A percentile compares a stretch with the other conserved stretches of the same genome.
phyloP scores from a whole-genome alignment of 2,888 invertebrate species.

The Cinara cedri region DNA sequence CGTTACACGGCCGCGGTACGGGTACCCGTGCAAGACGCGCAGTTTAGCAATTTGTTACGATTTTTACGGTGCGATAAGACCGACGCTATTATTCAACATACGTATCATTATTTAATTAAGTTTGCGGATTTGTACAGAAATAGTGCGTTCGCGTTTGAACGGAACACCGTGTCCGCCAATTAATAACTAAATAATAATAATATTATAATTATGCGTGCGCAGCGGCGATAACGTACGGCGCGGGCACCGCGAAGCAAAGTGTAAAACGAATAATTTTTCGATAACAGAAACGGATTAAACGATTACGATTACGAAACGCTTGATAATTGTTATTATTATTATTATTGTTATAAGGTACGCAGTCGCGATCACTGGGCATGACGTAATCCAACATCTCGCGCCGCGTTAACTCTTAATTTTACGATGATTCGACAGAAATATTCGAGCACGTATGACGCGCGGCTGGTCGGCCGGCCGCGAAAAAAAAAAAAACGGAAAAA shows the following conservation, averaged over 20 bases:
- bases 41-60: neutral
- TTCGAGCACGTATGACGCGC: neutral
- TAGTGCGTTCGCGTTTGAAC: neutral
- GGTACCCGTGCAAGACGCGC: neutral
- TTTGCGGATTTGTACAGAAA: neutral
- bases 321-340: slow-evolving; percentile 17
- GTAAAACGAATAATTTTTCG: slow-evolving; percentile 8
- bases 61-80: neutral
- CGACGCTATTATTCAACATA: no score
- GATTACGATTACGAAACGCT: neutral
- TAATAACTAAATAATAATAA: slow-evolving; percentile 11
- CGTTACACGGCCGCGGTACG: neutral
- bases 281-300: slow-evolving; percentile 6
- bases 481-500: neutral
- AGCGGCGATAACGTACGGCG: no score
- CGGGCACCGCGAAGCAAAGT: neutral
- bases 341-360: neutral
- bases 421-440: slow-evolving; percentile 33
- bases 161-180: neutral
- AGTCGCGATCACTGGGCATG: slow-evolving; percentile 19
- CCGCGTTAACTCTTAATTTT: slow-evolving; percentile 1
- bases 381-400: slow-evolving; percentile 8
- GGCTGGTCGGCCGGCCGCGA: neutral
- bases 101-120: slow-evolving; percentile 9
- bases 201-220: no score